phyloP scores from a whole-genome alignment of 1,140 invertebrate species.

The Hormaphis cornu region DNA sequence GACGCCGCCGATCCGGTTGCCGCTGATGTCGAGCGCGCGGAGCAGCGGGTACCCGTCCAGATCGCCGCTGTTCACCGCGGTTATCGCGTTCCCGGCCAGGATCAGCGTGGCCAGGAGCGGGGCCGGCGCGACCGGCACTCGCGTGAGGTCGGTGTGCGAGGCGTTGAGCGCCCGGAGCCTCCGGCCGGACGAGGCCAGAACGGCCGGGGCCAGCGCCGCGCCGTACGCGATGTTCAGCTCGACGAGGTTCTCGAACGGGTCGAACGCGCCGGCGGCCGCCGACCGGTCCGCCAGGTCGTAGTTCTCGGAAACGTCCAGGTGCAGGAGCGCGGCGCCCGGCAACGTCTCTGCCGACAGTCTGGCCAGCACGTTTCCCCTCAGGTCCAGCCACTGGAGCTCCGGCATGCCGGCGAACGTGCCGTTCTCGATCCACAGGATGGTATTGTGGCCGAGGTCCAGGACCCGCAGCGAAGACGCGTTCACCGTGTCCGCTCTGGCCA shows the following conservation, averaged over 20 bases:
- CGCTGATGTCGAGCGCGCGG: conserved; percentile 67
- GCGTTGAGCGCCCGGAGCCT: conserved; percentile 70
- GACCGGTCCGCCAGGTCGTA: background rate
- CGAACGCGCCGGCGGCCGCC: background rate
- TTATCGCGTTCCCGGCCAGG: conserved; percentile 65
- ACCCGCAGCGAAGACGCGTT: background rate
- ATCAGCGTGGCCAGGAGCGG: conserved; percentile 70
- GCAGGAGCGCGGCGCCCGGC: background rate
- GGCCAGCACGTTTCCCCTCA: background rate
- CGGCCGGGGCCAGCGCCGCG: background rate
- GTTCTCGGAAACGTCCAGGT: conserved; percentile 3
- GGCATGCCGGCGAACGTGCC: background rate
- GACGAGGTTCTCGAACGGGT: background rate
- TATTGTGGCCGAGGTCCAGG: background rate
- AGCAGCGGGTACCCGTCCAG: conserved; percentile 80
- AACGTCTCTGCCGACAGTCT: background rate
- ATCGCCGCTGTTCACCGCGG: conserved; percentile 66
- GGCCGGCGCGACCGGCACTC: conserved; percentile 73
- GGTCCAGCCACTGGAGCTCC: background rate
- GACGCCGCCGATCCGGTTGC: conserved; percentile 63
- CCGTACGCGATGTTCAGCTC: background rate
- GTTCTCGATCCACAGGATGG: conserved; percentile 10
- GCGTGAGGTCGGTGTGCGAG: conserved; percentile 63
- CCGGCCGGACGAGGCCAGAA: conserved; percentile 42
- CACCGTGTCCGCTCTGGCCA: background rate